Evolutionary conservation across 2,888 invertebrate species (phyloP).

Genomic region (Lobophora halterata): DNA sequence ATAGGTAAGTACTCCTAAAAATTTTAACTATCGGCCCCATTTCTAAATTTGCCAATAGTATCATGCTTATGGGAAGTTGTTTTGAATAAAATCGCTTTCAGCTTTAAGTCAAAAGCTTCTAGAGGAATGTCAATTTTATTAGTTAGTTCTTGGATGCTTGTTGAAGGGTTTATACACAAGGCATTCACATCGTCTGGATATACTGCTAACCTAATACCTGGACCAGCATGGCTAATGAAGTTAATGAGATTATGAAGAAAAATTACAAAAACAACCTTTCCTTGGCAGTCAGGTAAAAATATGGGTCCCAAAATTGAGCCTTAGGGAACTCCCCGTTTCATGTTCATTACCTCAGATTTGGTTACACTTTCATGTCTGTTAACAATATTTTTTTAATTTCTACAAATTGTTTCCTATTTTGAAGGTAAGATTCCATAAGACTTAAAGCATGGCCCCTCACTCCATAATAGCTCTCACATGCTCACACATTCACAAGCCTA

Average conservation of each 20-base stretch:
- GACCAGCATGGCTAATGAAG: neutral
- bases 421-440: no score
- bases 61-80: neutral
- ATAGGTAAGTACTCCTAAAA: slow-evolving; percentile 4
- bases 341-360: no score
- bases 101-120: neutral
- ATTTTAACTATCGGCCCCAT: neutral
- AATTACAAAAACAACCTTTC: no score
- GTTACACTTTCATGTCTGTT: no score
- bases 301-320: no score
- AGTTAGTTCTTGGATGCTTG: neutral
- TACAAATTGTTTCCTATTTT: no score
- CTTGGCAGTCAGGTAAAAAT: no score
- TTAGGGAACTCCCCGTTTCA: no score
- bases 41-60: neutral
- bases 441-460: no score
- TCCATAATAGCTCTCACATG: no score
- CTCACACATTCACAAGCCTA: no score
- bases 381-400: no score
- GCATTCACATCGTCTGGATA: neutral
- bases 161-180: neutral
- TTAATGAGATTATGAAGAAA: slow-evolving; percentile 1
- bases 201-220: neutral
- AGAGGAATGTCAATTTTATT: neutral
- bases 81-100: neutral